These are phyloP conservation scores for Drosophila mauritiana DNA, from an alignment of 1,140 invertebrate species.

Conservation along the genomic window DNA sequence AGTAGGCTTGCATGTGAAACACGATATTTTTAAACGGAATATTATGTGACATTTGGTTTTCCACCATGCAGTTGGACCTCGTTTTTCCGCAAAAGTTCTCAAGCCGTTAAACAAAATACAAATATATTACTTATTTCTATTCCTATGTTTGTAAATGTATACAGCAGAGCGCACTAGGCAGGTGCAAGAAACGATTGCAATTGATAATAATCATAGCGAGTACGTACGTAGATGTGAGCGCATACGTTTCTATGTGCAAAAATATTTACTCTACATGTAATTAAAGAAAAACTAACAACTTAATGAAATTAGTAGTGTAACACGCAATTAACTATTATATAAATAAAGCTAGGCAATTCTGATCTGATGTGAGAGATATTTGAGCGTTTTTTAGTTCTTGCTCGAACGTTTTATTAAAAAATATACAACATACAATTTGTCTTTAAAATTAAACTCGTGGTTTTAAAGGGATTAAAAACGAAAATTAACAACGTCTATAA, in stretches of 20 bases:
- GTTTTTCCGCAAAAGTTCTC: constrained; percentile 15
- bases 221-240: constrained; percentile 57
- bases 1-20: constrained; percentile 20
- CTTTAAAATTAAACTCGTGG: constrained; percentile 44
- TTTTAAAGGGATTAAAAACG: not conserved
- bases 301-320: constrained; percentile 80
- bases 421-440: constrained; percentile 57
- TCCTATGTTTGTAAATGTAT: constrained; percentile 50
- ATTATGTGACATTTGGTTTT: constrained; percentile 16
- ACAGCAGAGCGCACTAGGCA: constrained; percentile 29
- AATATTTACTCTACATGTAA: constrained; percentile 79
- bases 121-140: constrained; percentile 30
- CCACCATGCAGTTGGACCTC: constrained; percentile 27
- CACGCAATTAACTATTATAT: constrained; percentile 73
- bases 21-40: constrained; percentile 50
- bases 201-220: constrained; percentile 72
- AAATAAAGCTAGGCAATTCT: constrained; percentile 77
- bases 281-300: constrained; percentile 65
- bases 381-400: constrained; percentile 60
- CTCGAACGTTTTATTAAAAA: constrained; percentile 65
- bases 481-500: not conserved
- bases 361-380: constrained; percentile 62
- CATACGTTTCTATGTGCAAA: constrained; percentile 56
- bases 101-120: constrained; percentile 12
- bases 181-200: constrained; percentile 61